These are phyloP conservation scores for Tachycineta bicolor DNA, from an alignment of 2,113 vertebrate species.

Conservation along the genomic window DNA sequence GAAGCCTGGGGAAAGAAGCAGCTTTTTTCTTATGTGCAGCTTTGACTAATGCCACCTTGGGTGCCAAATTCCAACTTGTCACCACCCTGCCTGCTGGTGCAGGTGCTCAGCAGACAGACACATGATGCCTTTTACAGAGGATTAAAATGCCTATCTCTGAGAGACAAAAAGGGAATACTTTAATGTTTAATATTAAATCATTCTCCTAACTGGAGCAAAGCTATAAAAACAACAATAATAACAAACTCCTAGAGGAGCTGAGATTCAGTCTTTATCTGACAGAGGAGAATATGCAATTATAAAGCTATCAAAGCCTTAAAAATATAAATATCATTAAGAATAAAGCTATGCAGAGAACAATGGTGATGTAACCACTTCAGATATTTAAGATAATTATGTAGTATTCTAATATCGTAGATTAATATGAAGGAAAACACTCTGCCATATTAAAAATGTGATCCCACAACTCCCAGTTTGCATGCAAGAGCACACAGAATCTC, in stretches of 20 bases:
- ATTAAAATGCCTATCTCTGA: conserved; percentile 49
- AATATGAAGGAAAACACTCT: not conserved
- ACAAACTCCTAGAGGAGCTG: conserved; percentile 57
- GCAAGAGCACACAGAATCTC: not conserved
- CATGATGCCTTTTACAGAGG: not conserved
- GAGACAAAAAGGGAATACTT: conserved; percentile 59
- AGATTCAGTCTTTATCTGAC: conserved; percentile 67
- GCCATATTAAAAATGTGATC: not conserved
- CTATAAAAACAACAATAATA: conserved; percentile 70
- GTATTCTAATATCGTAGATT: not conserved
- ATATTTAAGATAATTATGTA: not conserved
- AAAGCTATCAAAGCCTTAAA: conserved; percentile 68
- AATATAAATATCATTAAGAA: conserved; percentile 72
- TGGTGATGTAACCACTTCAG: conserved; percentile 18
- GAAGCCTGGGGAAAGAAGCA: not conserved
- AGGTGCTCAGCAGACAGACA: not conserved
- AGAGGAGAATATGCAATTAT: conserved; percentile 63
- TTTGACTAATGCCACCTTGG: not conserved
- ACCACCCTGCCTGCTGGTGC: not conserved
- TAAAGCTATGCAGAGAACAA: conserved; percentile 48
- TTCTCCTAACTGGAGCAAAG: conserved; percentile 60
- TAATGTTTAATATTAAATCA: conserved; percentile 70
- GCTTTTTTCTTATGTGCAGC: not conserved
- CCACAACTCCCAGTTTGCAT: not conserved
- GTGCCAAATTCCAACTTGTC: not conserved